Evolutionary conservation across 2,797 vertebrate genomes (phyloP).

Genomic region (Xenentodon cancila): DNA sequence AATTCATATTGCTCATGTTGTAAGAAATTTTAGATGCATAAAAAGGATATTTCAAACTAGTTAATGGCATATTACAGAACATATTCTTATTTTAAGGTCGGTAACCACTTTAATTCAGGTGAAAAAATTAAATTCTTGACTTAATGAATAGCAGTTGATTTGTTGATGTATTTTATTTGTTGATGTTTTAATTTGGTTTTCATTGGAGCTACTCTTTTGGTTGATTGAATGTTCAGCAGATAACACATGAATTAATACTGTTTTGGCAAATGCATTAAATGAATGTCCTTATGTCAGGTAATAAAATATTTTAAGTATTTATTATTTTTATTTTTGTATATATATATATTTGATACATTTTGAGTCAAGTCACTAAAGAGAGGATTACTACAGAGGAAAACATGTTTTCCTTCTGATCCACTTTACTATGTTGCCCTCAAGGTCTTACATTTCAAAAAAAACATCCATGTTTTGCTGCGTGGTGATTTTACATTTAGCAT

Average conservation of each 20-base stretch:
- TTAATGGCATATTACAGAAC: conserved; percentile 52
- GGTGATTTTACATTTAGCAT: neutral
- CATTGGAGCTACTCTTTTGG: neutral
- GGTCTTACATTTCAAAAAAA: neutral
- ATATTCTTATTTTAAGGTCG: conserved; percentile 25
- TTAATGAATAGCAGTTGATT: too few species aligned
- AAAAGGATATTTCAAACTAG: conserved; percentile 46
- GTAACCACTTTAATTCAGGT: conserved; percentile 2
- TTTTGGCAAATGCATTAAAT: neutral
- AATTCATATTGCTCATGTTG: conserved; percentile 41
- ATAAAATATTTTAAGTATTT: too few species aligned
- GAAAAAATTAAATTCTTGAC: neutral
- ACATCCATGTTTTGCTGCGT: neutral
- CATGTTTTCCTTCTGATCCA: neutral
- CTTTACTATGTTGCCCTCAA: too few species aligned
- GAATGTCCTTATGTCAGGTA: neutral
- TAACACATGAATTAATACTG: neutral
- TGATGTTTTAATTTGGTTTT: too few species aligned
- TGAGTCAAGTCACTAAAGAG: too few species aligned
- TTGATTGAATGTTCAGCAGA: neutral
- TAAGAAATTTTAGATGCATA: conserved; percentile 43
- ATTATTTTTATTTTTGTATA: too few species aligned
- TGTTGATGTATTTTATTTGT: too few species aligned
- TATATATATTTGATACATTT: too few species aligned
- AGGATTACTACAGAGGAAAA: too few species aligned